Percentiles rank a stretch among this genome's conserved stretches.
phyloP scores from a whole-genome alignment of 2,797 vertebrate species.

The Moxostoma hubbsi region DNA sequence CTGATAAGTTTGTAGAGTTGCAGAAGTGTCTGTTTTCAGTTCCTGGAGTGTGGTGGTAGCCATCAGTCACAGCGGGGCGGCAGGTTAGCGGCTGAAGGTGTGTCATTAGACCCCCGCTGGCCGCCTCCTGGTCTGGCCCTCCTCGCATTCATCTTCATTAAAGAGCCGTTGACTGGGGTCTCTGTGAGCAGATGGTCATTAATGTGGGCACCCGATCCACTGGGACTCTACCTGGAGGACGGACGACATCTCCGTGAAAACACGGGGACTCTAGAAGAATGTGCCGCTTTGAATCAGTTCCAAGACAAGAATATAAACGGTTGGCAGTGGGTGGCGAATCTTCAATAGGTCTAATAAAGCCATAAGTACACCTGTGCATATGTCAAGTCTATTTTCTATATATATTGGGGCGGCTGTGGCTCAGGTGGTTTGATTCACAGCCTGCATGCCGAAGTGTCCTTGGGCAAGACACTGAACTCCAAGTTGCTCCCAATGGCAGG shows the following conservation, averaged over 20 bases:
- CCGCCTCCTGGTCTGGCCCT: conserved; percentile 79
- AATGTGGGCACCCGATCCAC: conserved; percentile 78
- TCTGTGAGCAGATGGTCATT: conserved; percentile 94
- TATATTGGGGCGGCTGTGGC: too few relatives aligned
- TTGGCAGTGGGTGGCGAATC: conserved; percentile 8
- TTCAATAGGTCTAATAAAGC: not conserved
- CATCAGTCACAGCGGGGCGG: conserved; percentile 54
- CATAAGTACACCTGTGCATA: not conserved
- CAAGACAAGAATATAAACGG: conserved; percentile 5
- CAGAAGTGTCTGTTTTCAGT: conserved; percentile 1
- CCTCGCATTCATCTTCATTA: conserved; percentile 97
- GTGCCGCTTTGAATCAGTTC: not conserved
- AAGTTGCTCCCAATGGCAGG: too few relatives aligned
- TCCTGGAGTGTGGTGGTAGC: conserved; percentile 30
- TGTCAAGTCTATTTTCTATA: not conserved
- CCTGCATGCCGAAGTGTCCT: too few relatives aligned
- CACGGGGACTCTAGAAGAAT: conserved; percentile 47
- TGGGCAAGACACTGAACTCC: too few relatives aligned
- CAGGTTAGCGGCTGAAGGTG: conserved; percentile 65
- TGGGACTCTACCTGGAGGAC: conserved; percentile 89
- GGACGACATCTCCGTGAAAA: conserved; percentile 59
- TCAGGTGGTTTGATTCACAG: not conserved
- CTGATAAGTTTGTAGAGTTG: not conserved
- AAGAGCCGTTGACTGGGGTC: conserved; percentile 82
- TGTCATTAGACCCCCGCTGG: conserved; percentile 90